A percentile compares a stretch with the other conserved stretches of the same genome.
phyloP scores from a whole-genome alignment of 2,113 vertebrate species.

The Echinops telfairi region DNA sequence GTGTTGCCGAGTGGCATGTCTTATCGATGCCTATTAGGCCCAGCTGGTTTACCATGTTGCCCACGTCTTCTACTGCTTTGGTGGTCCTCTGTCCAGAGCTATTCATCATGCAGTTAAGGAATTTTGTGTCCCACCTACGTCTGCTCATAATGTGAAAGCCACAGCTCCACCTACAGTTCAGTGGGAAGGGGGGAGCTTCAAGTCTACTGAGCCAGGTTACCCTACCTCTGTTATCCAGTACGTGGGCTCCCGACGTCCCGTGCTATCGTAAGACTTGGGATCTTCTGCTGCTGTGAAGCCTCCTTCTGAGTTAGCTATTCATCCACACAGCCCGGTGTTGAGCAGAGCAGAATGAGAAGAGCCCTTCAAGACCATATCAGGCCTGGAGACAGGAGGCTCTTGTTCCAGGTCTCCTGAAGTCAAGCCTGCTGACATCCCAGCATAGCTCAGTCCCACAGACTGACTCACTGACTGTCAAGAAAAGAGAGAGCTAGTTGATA shows the following conservation, averaged over 20 bases:
- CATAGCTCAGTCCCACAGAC: not conserved
- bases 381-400: not conserved
- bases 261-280: not conserved
- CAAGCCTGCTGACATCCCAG: not conserved
- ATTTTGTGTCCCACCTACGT: not conserved
- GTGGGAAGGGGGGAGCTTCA: not conserved
- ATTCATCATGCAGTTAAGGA: not conserved
- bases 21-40: not conserved
- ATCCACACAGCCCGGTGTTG: not conserved
- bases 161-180: not conserved
- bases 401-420: not conserved
- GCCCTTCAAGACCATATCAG: not conserved
- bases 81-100: not conserved
- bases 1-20: not conserved
- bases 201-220: not conserved
- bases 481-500: not conserved
- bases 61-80: slow-evolving; percentile 14
- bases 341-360: slow-evolving; percentile 20
- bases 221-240: not conserved
- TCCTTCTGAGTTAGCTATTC: not conserved
- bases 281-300: not conserved
- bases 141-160: not conserved
- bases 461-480: not conserved
- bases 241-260: not conserved
- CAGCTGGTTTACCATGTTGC: not conserved